Evolutionary conservation across 35 echinoderm and acorn worm species (phyloP).

Genomic region (Ophiothrix spiculata): DNA sequence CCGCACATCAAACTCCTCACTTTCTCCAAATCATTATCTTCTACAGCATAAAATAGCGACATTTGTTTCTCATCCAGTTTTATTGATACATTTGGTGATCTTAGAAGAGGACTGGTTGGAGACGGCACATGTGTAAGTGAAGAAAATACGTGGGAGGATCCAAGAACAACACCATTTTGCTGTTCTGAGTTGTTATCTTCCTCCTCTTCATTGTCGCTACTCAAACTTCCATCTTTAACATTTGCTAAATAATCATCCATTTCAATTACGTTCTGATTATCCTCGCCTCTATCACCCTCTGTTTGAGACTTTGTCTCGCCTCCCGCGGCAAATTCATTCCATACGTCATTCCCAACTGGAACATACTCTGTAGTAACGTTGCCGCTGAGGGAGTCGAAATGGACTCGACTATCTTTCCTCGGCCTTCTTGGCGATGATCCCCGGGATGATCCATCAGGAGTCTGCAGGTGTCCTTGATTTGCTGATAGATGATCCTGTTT

Average conservation of each 20-base stretch:
- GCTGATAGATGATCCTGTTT: too few species aligned
- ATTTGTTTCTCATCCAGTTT: not conserved
- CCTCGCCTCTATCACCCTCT: too few species aligned
- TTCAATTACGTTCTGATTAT: not conserved
- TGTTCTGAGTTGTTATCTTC: not conserved
- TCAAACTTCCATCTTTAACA: not conserved
- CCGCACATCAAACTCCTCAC: not conserved
- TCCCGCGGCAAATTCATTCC: not conserved
- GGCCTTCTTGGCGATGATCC: not conserved
- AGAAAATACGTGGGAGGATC: not conserved
- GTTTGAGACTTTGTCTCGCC: not conserved
- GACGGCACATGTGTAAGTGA: too few species aligned
- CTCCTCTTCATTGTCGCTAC: not conserved
- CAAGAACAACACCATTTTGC: not conserved
- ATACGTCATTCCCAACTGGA: not conserved
- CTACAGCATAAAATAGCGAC: not conserved
- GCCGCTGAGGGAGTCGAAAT: not conserved
- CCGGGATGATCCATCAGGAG: too few species aligned
- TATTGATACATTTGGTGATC: not conserved
- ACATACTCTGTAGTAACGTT: not conserved
- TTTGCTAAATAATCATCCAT: not conserved
- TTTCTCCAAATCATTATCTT: conserved; percentile 5
- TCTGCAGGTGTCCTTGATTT: too few species aligned
- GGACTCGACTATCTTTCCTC: not conserved
- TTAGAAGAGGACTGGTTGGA: not conserved